Conservation (phyloP, 1,140 invertebrate genomes). For the Heliconius melpomene region DNA sequence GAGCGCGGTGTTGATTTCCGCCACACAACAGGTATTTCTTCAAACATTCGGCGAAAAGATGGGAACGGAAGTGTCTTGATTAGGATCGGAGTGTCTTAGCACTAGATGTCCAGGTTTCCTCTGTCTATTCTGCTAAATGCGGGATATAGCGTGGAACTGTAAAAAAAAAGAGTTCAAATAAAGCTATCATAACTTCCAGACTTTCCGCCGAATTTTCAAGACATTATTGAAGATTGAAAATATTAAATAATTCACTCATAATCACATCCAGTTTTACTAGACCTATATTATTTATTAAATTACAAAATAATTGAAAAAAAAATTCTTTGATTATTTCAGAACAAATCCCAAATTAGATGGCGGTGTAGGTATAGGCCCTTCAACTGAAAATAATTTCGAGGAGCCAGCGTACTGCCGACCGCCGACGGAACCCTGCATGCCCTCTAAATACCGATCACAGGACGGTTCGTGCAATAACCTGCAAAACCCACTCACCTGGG, state of each 20-base stretch:
- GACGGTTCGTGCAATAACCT: conserved; percentile 93
- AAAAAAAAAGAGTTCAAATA: background rate
- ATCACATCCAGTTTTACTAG: no score
- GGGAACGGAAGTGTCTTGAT: background rate
- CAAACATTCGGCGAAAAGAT: background rate
- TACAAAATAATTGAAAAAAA: background rate
- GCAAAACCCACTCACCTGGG: conserved; percentile 84
- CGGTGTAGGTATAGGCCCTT: conserved; percentile 81
- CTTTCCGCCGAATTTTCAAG: no score
- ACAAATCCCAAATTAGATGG: conserved; percentile 47
- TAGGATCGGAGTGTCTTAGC: no score
- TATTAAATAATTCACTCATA: no score
- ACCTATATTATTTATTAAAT: no score
- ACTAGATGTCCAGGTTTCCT: background rate
- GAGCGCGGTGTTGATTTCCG: no score
- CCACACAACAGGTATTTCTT: no score
- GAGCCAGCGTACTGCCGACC: conserved; percentile 63
- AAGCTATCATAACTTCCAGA: no score
- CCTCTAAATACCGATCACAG: conserved; percentile 83
- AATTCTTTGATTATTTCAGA: conserved; percentile 41
- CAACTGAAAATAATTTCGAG: conserved; percentile 72
- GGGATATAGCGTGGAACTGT: no score
- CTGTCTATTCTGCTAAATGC: background rate
- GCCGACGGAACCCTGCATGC: conserved; percentile 50
- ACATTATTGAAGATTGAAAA: no score